Conservation (phyloP, 1,140 invertebrate species). For the Periplaneta americana region DNA sequence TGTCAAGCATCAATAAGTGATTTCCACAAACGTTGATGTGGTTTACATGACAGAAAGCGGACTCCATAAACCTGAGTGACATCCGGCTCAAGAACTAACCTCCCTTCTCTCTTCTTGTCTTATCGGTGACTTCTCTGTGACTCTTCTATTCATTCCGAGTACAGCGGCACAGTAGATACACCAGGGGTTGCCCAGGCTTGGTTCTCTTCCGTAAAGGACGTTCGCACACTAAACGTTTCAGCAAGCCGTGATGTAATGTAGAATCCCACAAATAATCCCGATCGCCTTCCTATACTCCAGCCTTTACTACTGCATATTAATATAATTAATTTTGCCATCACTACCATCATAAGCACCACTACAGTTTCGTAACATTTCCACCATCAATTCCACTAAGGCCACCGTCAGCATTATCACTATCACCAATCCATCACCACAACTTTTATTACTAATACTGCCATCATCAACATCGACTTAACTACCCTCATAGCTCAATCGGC, state of each 20-base stretch:
- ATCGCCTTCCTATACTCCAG: background rate
- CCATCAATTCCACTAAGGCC: slow-evolving; percentile 6
- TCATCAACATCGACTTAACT: too few relatives aligned
- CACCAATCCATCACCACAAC: too few relatives aligned
- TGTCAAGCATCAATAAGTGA: background rate
- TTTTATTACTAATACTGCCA: too few relatives aligned
- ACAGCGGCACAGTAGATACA: background rate
- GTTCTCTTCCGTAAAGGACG: background rate
- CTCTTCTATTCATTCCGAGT: background rate
- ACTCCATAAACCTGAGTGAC: background rate
- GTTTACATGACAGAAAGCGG: background rate
- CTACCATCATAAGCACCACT: background rate
- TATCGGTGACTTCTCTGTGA: background rate
- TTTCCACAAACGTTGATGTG: background rate
- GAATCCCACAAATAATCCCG: background rate
- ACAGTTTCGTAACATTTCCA: background rate
- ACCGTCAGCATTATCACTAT: too few relatives aligned
- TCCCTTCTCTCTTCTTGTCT: background rate
- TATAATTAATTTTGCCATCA: background rate
- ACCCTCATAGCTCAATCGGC: too few relatives aligned
- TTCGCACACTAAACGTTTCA: background rate
- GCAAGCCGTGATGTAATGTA: background rate
- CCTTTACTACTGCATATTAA: background rate
- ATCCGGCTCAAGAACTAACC: background rate
- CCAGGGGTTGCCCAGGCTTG: background rate